phyloP scores from a whole-genome alignment of 2,113 vertebrate species.

The Ammodytes dubius region DNA sequence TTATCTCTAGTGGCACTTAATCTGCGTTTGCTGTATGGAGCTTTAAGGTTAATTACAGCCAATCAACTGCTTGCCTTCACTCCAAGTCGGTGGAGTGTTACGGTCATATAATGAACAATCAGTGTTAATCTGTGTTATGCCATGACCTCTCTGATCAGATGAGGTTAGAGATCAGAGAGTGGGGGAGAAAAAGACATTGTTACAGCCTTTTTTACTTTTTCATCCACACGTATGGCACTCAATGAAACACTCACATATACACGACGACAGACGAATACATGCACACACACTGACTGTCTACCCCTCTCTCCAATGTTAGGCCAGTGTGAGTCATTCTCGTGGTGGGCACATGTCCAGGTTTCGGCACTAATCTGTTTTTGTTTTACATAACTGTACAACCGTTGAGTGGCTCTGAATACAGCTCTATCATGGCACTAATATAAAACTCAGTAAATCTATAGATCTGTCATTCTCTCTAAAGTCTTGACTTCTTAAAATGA shows the following conservation, averaged over 20 bases:
- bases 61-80: background rate
- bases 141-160: background rate
- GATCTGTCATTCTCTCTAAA: slow-evolving; percentile 46
- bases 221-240: slow-evolving; percentile 73
- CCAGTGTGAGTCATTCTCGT: slow-evolving; percentile 20
- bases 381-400: slow-evolving; percentile 66
- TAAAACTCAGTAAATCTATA: slow-evolving; percentile 62
- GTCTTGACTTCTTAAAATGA: slow-evolving; percentile 39
- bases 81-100: background rate
- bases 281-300: slow-evolving; percentile 7
- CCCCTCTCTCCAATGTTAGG: slow-evolving; percentile 17
- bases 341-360: slow-evolving; percentile 20
- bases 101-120: slow-evolving; percentile 21
- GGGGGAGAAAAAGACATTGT: background rate
- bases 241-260: slow-evolving; percentile 40
- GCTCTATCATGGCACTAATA: slow-evolving; percentile 70
- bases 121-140: slow-evolving; percentile 13
- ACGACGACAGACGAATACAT: slow-evolving; percentile 35
- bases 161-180: background rate
- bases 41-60: slow-evolving; percentile 18
- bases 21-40: slow-evolving; percentile 2
- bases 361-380: slow-evolving; percentile 36
- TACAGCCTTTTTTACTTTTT: slow-evolving; percentile 23
- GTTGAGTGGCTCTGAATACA: slow-evolving; percentile 48
- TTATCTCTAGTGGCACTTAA: slow-evolving; percentile 22